These are phyloP conservation scores for Scaptomyza flava DNA, from an alignment of 2,888 invertebrate genomes.

Conservation along the genomic window DNA sequence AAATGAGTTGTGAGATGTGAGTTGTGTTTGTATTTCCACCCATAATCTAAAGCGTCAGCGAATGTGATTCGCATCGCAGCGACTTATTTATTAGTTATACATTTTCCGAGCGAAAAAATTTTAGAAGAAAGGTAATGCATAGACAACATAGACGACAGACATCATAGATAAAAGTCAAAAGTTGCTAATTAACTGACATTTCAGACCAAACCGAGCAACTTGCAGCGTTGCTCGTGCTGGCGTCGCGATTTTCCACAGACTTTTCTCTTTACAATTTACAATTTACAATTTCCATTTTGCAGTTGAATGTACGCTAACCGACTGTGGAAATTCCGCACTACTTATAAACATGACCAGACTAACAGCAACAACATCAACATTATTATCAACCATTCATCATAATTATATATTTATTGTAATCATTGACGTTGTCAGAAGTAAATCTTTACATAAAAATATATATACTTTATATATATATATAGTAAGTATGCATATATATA, in stretches of 20 bases:
- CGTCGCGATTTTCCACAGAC: conserved; percentile 53
- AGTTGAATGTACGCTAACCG: conserved; percentile 74
- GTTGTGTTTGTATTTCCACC: conserved; percentile 8
- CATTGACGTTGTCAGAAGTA: conserved; percentile 73
- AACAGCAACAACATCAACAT: conserved; percentile 25
- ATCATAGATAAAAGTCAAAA: conserved; percentile 54
- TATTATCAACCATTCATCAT: conserved; percentile 47
- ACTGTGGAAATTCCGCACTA: conserved; percentile 78
- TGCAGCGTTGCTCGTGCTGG: conserved; percentile 35
- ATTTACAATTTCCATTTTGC: conserved; percentile 52
- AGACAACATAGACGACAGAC: conserved; percentile 14
- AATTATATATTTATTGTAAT: conserved; percentile 48
- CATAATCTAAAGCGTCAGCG: conserved; percentile 44
- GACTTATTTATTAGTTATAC: conserved; percentile 53
- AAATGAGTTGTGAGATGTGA: conserved; percentile 43
- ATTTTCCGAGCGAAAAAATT: conserved; percentile 56
- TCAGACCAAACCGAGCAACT: conserved; percentile 48
- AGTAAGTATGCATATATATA: neutral
- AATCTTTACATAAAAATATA: conserved; percentile 16
- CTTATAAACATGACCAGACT: conserved; percentile 65
- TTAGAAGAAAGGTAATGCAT: conserved; percentile 68
- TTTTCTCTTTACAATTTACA: conserved; percentile 58
- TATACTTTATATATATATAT: conserved; percentile 2
- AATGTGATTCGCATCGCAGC: conserved; percentile 34
- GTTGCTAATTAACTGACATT: conserved; percentile 70